Evolutionary conservation across 2,113 vertebrate genomes (phyloP).

Genomic region (Scytalopus superciliaris): DNA sequence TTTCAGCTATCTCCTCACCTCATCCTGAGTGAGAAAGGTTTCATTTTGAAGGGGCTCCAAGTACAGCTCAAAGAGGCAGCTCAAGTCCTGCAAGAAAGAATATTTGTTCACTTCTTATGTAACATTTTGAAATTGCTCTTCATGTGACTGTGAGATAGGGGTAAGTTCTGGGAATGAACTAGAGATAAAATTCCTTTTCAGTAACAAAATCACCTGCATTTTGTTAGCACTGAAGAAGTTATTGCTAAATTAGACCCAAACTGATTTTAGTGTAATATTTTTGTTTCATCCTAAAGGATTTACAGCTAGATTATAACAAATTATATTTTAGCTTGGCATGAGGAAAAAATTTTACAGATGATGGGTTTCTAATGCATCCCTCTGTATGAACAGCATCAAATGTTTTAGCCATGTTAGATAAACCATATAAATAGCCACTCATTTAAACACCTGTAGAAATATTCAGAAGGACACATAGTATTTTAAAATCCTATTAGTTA

Average conservation of each 20-base stretch:
- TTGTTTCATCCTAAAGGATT: not conserved
- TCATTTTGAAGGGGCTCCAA: conserved; percentile 93
- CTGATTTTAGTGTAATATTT: not conserved
- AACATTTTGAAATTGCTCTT: not conserved
- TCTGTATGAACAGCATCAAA: not conserved
- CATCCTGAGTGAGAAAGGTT: conserved; percentile 93
- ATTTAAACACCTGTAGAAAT: not conserved
- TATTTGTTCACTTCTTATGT: not conserved
- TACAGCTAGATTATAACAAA: not conserved
- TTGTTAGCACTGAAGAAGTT: not conserved
- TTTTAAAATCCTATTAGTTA: not conserved
- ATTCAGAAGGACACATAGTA: not conserved
- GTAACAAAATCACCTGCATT: not conserved
- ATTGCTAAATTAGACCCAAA: not conserved
- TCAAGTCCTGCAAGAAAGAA: conserved; percentile 82
- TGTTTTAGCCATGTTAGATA: not conserved
- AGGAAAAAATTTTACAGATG: not conserved
- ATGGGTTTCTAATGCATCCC: not conserved
- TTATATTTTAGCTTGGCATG: not conserved
- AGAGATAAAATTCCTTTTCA: not conserved
- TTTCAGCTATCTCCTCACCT: conserved; percentile 78
- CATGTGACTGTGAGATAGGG: not conserved
- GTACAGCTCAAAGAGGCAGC: conserved; percentile 92
- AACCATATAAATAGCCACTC: not conserved
- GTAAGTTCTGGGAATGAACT: not conserved